These are phyloP conservation scores for Papilio aristodemus DNA, from an alignment of 1,140 invertebrate species.

Conservation along the genomic window DNA sequence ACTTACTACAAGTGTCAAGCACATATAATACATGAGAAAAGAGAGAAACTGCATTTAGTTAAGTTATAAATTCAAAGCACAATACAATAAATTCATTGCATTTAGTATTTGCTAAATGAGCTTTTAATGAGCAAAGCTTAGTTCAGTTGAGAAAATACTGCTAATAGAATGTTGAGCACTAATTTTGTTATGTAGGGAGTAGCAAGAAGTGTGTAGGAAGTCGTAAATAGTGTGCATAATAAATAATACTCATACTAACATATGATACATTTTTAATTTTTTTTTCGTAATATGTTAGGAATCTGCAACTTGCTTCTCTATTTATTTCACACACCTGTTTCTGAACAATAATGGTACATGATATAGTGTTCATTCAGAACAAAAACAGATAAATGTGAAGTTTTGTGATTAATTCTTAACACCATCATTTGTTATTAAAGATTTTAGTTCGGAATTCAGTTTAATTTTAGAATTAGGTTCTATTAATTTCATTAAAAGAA, in stretches of 20 bases:
- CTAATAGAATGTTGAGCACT: neutral
- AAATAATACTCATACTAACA: constrained; percentile 31
- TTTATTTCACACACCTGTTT: constrained; percentile 26
- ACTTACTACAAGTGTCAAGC: neutral
- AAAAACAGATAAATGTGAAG: neutral
- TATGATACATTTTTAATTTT: constrained; percentile 21
- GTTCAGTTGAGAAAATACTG: neutral
- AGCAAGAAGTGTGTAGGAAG: constrained; percentile 26
- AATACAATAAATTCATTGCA: constrained; percentile 1
- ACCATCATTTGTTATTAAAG: too few species aligned
- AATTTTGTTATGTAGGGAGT: neutral
- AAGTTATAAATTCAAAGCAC: neutral
- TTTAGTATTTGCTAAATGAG: neutral
- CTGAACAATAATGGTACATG: constrained; percentile 8
- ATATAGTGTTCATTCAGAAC: neutral
- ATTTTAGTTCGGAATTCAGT: too few species aligned
- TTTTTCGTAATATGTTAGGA: constrained; percentile 21
- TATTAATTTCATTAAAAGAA: too few species aligned
- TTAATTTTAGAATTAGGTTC: too few species aligned
- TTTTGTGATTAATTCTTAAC: neutral
- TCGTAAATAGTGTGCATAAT: constrained; percentile 24
- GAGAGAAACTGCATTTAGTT: neutral
- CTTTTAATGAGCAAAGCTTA: constrained; percentile 13
- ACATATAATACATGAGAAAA: constrained; percentile 9
- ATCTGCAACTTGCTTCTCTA: constrained; percentile 12